These are phyloP conservation scores for Agapornis roseicollis DNA, from an alignment of 2,113 vertebrate species.

Conservation along the genomic window DNA sequence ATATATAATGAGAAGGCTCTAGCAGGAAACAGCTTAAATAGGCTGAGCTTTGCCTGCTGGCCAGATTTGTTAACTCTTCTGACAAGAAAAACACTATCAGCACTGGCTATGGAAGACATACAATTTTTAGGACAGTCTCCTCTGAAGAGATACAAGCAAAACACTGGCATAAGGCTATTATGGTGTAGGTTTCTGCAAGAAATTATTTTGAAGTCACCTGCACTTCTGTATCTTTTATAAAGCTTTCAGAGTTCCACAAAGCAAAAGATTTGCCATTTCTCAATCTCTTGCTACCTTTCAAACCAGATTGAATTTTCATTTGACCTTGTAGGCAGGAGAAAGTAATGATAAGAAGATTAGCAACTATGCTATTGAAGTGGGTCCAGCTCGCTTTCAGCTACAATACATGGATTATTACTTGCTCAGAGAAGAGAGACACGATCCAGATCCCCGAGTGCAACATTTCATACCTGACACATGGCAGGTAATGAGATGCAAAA, in stretches of 20 bases:
- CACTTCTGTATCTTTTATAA: neutral
- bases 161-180: neutral
- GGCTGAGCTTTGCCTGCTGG: neutral
- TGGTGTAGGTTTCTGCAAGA: neutral
- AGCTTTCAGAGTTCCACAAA: neutral
- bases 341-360: neutral
- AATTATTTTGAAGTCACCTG: neutral
- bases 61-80: neutral
- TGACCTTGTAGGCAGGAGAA: neutral
- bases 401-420: conserved; percentile 73
- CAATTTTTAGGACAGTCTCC: neutral
- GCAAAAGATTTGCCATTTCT: neutral
- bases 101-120: neutral
- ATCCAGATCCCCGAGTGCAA: conserved; percentile 72
- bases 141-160: neutral
- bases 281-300: neutral
- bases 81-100: neutral
- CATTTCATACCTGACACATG: conserved; percentile 78
- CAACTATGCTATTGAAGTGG: conserved; percentile 16
- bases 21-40: neutral
- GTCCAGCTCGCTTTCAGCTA: conserved; percentile 71
- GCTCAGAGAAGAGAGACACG: conserved; percentile 71
- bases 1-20: neutral
- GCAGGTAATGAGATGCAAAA: conserved; percentile 67
- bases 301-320: neutral